Evolutionary conservation across 2,888 invertebrate species (phyloP).

Genomic region (Cyclophora albipunctata): DNA sequence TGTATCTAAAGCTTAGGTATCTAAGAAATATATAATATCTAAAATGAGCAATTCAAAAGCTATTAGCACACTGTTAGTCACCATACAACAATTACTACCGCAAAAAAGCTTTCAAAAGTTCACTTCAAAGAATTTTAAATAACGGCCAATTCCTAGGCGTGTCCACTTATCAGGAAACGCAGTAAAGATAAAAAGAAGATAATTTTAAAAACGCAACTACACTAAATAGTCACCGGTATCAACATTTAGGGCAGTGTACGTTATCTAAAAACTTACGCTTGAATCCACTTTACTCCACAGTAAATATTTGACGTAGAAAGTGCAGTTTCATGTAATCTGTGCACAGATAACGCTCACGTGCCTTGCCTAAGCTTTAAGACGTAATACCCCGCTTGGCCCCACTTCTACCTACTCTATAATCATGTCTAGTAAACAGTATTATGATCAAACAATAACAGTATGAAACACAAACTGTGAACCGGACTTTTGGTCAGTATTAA

Average conservation of each 20-base stretch:
- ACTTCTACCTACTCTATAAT: no score
- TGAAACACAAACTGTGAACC: not conserved
- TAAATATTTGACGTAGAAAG: slow-evolving; percentile 73
- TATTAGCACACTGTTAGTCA: no score
- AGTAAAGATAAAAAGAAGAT: slow-evolving; percentile 43
- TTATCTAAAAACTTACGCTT: slow-evolving; percentile 60
- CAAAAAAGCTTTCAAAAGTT: not conserved
- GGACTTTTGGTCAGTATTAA: no score
- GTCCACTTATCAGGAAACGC: slow-evolving; percentile 47
- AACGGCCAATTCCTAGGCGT: slow-evolving; percentile 19
- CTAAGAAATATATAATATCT: no score
- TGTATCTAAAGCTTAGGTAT: no score
- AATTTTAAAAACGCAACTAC: slow-evolving; percentile 46
- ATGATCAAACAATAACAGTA: slow-evolving; percentile 39
- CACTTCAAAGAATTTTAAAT: slow-evolving; percentile 3
- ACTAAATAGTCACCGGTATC: slow-evolving; percentile 36
- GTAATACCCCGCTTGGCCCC: slow-evolving; percentile 31
- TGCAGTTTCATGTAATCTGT: slow-evolving; percentile 70
- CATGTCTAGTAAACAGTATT: slow-evolving; percentile 18
- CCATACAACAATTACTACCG: no score
- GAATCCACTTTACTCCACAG: slow-evolving; percentile 57
- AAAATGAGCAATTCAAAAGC: no score
- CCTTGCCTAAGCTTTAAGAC: slow-evolving; percentile 55
- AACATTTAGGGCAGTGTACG: slow-evolving; percentile 55
- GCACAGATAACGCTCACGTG: slow-evolving; percentile 55